phyloP scores from a whole-genome alignment of 2,113 vertebrate species.

The Pachypanchax playfairii region DNA sequence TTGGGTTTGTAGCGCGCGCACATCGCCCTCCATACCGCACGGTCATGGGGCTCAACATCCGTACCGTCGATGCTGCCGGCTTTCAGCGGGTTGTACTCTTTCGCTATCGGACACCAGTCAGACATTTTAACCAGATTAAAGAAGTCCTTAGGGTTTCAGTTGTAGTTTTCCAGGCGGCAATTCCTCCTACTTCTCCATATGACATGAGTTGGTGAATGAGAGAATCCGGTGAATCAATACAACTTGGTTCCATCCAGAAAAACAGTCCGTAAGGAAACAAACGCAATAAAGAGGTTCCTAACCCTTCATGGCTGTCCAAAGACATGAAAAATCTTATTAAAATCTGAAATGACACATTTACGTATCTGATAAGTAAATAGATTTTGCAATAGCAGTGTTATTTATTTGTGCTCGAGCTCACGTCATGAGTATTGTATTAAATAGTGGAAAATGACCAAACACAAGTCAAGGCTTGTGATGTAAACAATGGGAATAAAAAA shows the following conservation, averaged over 20 bases:
- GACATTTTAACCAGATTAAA: conserved; percentile 72
- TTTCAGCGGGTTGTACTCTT: conserved; percentile 91
- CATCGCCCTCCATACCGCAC: conserved; percentile 92
- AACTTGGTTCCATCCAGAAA: neutral
- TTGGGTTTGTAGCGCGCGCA: conserved; percentile 88
- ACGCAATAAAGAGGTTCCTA: neutral
- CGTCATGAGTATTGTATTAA: too few relatives aligned
- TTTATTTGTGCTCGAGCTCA: too few relatives aligned
- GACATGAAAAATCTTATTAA: too few relatives aligned
- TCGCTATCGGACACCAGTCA: conserved; percentile 92
- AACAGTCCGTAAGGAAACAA: conserved; percentile 49
- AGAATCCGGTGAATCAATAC: too few relatives aligned
- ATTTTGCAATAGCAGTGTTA: too few relatives aligned
- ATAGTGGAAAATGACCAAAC: too few relatives aligned
- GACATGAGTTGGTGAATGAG: neutral
- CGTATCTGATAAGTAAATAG: too few relatives aligned
- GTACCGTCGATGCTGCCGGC: conserved; percentile 97
- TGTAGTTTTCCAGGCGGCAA: neutral
- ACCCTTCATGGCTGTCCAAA: too few relatives aligned
- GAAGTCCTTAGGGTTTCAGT: neutral
- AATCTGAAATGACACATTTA: too few relatives aligned
- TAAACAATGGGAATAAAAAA: too few relatives aligned
- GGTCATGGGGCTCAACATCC: conserved; percentile 93
- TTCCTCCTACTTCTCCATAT: too few relatives aligned
- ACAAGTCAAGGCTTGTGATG: too few relatives aligned